A percentile compares a stretch with the other conserved stretches of the same genome.
phyloP scores from a whole-genome alignment of 2,888 invertebrate genomes.

The Cephus pygmeus region DNA sequence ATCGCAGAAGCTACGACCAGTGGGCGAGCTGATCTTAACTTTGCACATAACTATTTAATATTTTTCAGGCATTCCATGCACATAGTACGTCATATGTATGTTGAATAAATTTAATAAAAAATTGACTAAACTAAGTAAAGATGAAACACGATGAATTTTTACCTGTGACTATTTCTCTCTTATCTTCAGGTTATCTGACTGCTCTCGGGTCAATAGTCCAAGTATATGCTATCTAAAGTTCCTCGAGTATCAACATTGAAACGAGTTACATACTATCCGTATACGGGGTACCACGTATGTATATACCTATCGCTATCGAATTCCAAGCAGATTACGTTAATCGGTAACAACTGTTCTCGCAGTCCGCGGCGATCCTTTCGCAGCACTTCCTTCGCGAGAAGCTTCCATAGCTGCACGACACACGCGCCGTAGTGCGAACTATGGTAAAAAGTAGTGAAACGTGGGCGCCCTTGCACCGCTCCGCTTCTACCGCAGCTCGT shows the following conservation, averaged over 20 bases:
- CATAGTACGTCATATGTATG: neutral
- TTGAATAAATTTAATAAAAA: neutral
- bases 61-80: neutral
- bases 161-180: neutral
- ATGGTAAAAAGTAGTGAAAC: neutral
- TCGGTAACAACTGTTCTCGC: conserved; percentile 40
- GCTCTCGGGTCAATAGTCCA: conserved; percentile 6
- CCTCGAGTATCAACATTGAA: conserved; percentile 34
- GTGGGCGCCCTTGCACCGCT: neutral
- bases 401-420: neutral
- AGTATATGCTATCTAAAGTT: conserved; percentile 40
- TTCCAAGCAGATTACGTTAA: conserved; percentile 42
- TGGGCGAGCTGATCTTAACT: neutral
- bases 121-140: neutral
- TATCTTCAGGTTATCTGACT: neutral
- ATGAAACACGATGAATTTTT: neutral
- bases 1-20: neutral
- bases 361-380: conserved; percentile 19
- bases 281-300: conserved; percentile 26
- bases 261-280: conserved; percentile 31
- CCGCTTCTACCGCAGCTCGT: neutral
- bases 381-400: neutral
- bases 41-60: neutral
- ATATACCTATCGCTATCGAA: conserved; percentile 28
- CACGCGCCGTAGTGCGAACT: neutral